These are phyloP conservation scores for Pemphredon lugubris DNA, from an alignment of 2,888 invertebrate species.

Conservation along the genomic window DNA sequence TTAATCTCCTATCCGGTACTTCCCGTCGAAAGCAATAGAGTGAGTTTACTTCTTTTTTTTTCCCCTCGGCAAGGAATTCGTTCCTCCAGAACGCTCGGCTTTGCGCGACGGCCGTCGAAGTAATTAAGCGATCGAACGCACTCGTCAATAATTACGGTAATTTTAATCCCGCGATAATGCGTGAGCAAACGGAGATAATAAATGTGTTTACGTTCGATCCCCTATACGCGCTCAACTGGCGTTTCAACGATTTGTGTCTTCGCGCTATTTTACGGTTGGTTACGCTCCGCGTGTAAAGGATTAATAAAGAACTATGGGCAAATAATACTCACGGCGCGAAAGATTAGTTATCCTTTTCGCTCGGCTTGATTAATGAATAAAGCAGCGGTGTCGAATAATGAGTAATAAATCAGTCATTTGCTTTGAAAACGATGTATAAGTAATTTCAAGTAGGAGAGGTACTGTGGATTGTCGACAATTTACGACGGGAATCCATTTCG, in stretches of 20 bases:
- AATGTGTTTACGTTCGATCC: slow-evolving; percentile 5
- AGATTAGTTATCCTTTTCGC: slow-evolving; percentile 14
- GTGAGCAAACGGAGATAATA: slow-evolving; percentile 20
- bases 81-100: too few species aligned
- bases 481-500: too few species aligned
- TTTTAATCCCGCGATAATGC: slow-evolving; percentile 16
- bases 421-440: too few species aligned
- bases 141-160: slow-evolving; percentile 30
- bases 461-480: too few species aligned
- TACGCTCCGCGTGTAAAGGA: slow-evolving; percentile 28
- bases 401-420: too few species aligned
- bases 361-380: too few species aligned
- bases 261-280: slow-evolving; percentile 21
- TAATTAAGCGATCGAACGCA: not conserved
- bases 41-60: too few species aligned
- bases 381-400: too few species aligned
- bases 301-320: slow-evolving; percentile 10
- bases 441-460: too few species aligned
- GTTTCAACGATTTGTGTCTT: slow-evolving; percentile 26
- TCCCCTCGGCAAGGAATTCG: too few species aligned
- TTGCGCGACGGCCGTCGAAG: too few species aligned
- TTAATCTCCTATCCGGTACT: slow-evolving; percentile 42
- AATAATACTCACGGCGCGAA: slow-evolving; percentile 20
- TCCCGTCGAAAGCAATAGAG: too few species aligned
- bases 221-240: not conserved